phyloP scores from a whole-genome alignment of 2,113 vertebrate species.

The Oryzias melastigma region DNA sequence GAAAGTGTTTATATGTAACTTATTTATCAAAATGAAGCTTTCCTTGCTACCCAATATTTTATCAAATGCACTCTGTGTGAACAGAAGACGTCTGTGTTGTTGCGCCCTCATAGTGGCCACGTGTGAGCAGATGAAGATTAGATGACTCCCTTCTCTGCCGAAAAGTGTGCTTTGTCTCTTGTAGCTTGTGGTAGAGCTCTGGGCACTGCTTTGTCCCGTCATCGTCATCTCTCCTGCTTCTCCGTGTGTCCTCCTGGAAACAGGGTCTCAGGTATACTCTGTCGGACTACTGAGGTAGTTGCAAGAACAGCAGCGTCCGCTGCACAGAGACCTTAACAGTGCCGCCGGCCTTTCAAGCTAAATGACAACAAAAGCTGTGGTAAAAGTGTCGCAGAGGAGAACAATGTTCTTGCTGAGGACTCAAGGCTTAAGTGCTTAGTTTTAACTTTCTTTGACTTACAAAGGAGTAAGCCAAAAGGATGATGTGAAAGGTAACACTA shows the following conservation, averaged over 20 bases:
- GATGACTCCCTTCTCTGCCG: constrained; percentile 60
- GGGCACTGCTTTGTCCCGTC: constrained; percentile 73
- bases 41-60: constrained; percentile 73
- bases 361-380: not conserved
- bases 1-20: too few species aligned
- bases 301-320: constrained; percentile 30
- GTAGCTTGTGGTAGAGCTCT: constrained; percentile 78
- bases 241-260: constrained; percentile 78
- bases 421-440: constrained; percentile 15
- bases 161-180: constrained; percentile 70
- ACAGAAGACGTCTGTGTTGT: constrained; percentile 71
- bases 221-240: constrained; percentile 63
- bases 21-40: constrained; percentile 28
- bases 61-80: constrained; percentile 76
- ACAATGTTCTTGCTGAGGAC: constrained; percentile 27
- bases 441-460: not conserved
- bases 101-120: constrained; percentile 76
- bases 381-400: constrained; percentile 1
- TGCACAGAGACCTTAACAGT: constrained; percentile 43
- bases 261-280: constrained; percentile 96
- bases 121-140: constrained; percentile 76
- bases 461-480: not conserved
- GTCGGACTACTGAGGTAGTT: constrained; percentile 63
- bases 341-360: constrained; percentile 42
- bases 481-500: too few species aligned